Percentiles rank a stretch among this genome's conserved stretches.
Evolutionary conservation across 2,113 vertebrate species (phyloP).

Genomic region (Hydrochoerus hydrochaeris): DNA sequence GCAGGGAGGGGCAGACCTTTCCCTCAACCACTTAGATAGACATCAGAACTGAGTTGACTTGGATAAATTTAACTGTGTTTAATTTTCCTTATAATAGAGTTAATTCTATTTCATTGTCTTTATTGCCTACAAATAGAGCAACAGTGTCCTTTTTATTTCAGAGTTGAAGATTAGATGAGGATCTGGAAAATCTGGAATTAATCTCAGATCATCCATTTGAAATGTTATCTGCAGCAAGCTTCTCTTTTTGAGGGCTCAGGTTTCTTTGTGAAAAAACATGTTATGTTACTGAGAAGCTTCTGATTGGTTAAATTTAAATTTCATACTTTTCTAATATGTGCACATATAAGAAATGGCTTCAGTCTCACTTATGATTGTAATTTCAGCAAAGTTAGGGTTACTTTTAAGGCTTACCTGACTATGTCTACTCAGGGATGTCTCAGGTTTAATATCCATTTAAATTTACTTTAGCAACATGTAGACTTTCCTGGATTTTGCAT

Average conservation of each 20-base stretch:
- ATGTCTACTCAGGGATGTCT: not conserved
- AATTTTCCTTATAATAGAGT: not conserved
- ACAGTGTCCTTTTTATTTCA: not conserved
- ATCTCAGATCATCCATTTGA: not conserved
- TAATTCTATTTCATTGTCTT: not conserved
- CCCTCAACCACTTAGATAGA: not conserved
- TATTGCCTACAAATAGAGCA: not conserved
- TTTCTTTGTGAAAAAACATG: not conserved
- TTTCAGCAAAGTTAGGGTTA: not conserved
- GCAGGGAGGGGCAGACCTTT: not conserved
- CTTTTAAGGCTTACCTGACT: not conserved
- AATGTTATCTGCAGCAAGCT: not conserved
- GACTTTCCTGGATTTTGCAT: not conserved
- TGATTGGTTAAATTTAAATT: not conserved
- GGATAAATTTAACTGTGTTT: not conserved
- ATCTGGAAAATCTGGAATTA: not conserved
- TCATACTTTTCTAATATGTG: not conserved
- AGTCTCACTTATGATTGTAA: not conserved
- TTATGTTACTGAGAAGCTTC: not conserved
- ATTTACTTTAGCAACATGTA: not conserved
- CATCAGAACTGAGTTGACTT: not conserved
- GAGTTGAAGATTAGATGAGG: not conserved
- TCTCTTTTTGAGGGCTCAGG: not conserved
- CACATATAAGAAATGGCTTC: not conserved
- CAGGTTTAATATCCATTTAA: not conserved